phyloP scores from a whole-genome alignment of 2,113 vertebrate species.

The Furnarius figulus region DNA sequence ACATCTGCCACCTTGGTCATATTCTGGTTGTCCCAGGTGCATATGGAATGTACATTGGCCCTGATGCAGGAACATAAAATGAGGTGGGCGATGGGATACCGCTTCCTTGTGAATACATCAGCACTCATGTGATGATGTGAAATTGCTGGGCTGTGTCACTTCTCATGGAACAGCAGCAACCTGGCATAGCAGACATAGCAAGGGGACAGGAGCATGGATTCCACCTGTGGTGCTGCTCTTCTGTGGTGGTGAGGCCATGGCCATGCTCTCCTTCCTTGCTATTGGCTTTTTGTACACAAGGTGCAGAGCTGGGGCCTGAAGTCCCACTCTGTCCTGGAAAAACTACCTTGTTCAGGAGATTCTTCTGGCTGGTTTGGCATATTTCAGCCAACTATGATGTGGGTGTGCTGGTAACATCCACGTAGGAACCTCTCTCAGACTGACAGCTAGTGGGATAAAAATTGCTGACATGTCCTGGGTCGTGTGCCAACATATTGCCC shows the following conservation, averaged over 20 bases:
- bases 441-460: neutral
- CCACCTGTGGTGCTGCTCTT: neutral
- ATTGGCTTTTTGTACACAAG: neutral
- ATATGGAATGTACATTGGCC: neutral
- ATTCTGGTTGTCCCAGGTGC: neutral
- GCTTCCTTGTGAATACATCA: neutral
- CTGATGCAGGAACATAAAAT: neutral
- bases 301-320: neutral
- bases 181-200: neutral
- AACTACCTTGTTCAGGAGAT: neutral
- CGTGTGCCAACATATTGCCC: neutral
- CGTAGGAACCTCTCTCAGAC: neutral
- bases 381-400: neutral
- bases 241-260: neutral
- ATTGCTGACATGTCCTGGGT: neutral
- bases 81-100: fast-evolving
- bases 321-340: neutral
- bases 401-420: fast-evolving
- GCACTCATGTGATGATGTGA: neutral
- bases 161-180: neutral
- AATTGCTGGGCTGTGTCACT: neutral
- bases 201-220: neutral
- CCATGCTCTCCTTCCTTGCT: neutral
- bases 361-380: neutral
- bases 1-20: neutral